A percentile compares a stretch with the other conserved stretches of the same genome.
Conservation (phyloP, 2,797 vertebrate species). For the Acropternis orthonyx region DNA sequence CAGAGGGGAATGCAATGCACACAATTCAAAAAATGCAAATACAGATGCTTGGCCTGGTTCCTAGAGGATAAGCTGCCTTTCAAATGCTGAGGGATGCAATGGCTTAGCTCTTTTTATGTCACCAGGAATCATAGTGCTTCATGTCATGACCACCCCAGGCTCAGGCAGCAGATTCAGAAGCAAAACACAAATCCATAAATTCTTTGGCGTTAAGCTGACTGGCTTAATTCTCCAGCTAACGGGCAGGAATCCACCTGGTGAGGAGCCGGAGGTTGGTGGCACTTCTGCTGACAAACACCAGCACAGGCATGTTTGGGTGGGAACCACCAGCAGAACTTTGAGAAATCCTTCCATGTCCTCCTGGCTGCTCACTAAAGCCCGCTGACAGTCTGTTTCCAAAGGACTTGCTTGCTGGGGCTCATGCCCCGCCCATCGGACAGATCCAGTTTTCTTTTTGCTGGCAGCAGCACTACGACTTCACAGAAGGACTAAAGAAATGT, state of each 20-base stretch:
- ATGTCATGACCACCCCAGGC: background rate
- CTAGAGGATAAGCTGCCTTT: background rate
- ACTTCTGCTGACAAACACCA: background rate
- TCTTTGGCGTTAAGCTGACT: background rate
- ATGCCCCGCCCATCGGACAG: background rate
- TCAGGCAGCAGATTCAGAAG: background rate
- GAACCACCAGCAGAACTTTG: background rate
- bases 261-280: background rate
- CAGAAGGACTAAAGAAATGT: background rate
- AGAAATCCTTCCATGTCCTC: background rate
- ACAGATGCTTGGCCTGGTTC: background rate
- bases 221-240: background rate
- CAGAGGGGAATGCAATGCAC: background rate
- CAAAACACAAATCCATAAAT: background rate
- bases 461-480: background rate
- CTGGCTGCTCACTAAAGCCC: background rate
- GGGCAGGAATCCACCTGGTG: background rate
- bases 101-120: background rate
- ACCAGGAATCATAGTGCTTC: background rate
- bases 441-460: background rate
- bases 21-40: background rate
- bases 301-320: background rate
- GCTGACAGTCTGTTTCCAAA: background rate
- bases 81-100: background rate
- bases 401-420: background rate